Evolutionary conservation across 1,140 invertebrate genomes (phyloP).

Genomic region (Caenorhabditis brenneri): DNA sequence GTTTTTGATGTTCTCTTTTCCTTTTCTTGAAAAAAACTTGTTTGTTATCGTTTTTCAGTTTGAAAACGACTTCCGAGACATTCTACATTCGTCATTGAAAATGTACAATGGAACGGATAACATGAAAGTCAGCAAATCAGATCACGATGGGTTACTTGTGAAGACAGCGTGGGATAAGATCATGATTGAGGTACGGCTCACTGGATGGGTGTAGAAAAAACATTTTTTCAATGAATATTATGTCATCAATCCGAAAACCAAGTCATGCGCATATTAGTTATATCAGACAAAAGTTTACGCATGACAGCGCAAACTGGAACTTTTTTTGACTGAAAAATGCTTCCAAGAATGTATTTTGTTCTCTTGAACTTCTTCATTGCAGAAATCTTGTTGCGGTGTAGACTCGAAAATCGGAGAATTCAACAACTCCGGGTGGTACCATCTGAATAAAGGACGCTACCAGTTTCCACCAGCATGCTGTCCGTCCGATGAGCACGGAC

Average conservation of each 20-base stretch:
- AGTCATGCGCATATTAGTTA: too few species aligned
- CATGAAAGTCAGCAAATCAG: constrained; percentile 41
- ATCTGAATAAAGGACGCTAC: constrained; percentile 51
- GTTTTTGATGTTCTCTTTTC: not conserved
- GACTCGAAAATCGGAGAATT: constrained; percentile 69
- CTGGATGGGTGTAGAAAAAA: not conserved
- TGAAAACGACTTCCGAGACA: constrained; percentile 66
- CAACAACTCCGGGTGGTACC: constrained; percentile 65
- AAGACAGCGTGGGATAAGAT: constrained; percentile 70
- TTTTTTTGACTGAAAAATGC: too few species aligned
- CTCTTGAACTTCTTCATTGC: constrained; percentile 26
- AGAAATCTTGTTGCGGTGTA: constrained; percentile 70
- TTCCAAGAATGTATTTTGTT: not conserved
- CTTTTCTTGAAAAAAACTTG: constrained; percentile 18
- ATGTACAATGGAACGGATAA: constrained; percentile 70
- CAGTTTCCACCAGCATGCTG: constrained; percentile 70
- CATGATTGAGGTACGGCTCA: constrained; percentile 64
- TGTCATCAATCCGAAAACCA: too few species aligned
- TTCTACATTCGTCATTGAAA: constrained; percentile 62
- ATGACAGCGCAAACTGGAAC: too few species aligned
- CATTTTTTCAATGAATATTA: too few species aligned
- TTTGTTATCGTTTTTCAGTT: constrained; percentile 59
- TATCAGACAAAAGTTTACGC: too few species aligned
- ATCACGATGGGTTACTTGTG: constrained; percentile 59
- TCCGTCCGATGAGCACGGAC: constrained; percentile 63